Conservation (phyloP, 2,113 vertebrate species). For the crab-eating macaque (Macaca fascicularis) region T2T-MFA8v1.1 NC_088390.1:53094001-53094500, state of each 20-base stretch:
- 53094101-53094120: background rate
- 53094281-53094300: conserved; percentile 63
- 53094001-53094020: background rate
- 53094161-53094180: background rate
- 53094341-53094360: conserved; percentile 56
- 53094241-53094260: conserved; percentile 14
- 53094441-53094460: conserved; percentile 74
- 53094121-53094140: background rate
- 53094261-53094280: conserved; percentile 59
- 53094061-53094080: background rate
- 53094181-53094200: background rate
- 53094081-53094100: background rate
- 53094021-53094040: background rate
- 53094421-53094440: conserved; percentile 79
- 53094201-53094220: background rate
- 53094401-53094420: conserved; percentile 60
- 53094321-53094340: conserved; percentile 75
- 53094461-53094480: conserved; percentile 68
- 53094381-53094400: conserved; percentile 68
- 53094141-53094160: background rate
- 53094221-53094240: conserved; percentile 2
- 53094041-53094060: background rate
- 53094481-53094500: conserved; percentile 61
- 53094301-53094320: conserved; percentile 65
- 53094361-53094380: conserved; percentile 64